Evolutionary conservation across 1,140 invertebrate genomes (phyloP).

Genomic region (Lasaia peninsularis): DNA sequence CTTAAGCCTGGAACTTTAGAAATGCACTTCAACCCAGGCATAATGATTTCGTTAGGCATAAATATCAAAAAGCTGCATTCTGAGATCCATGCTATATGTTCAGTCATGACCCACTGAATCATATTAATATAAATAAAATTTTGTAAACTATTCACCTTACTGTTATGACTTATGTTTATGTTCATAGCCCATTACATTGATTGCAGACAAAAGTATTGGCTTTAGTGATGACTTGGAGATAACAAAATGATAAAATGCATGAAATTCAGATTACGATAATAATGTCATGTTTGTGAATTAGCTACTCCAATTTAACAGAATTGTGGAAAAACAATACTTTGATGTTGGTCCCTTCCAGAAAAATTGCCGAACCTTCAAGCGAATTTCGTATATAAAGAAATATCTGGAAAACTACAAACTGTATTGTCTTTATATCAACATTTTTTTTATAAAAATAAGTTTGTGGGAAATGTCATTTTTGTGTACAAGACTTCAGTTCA

Average conservation of each 20-base stretch:
- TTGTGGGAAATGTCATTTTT: slow-evolving; percentile 64
- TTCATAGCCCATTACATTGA: slow-evolving; percentile 67
- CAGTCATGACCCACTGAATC: slow-evolving; percentile 68
- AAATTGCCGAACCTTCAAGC: slow-evolving; percentile 60
- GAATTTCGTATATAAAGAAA: slow-evolving; percentile 49
- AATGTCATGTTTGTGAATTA: slow-evolving; percentile 20
- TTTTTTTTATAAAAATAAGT: slow-evolving; percentile 74
- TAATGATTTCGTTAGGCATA: slow-evolving; percentile 39
- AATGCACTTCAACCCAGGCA: slow-evolving; percentile 32
- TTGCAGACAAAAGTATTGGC: slow-evolving; percentile 38
- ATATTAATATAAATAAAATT: slow-evolving; percentile 65
- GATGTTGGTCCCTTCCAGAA: slow-evolving; percentile 74
- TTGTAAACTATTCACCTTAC: slow-evolving; percentile 58
- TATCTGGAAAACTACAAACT: slow-evolving; percentile 64
- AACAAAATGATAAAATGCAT: slow-evolving; percentile 64
- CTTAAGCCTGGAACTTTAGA: slow-evolving; percentile 21
- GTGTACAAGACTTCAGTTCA: slow-evolving; percentile 71
- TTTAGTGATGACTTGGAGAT: slow-evolving; percentile 45
- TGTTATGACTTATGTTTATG: slow-evolving; percentile 46
- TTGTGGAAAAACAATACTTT: slow-evolving; percentile 42
- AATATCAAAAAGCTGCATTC: slow-evolving; percentile 69
- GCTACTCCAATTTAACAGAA: slow-evolving; percentile 42
- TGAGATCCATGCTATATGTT: slow-evolving; percentile 74
- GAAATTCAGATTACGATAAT: slow-evolving; percentile 43
- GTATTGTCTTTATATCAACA: slow-evolving; percentile 74